A percentile compares a stretch with the other conserved stretches of the same genome.
phyloP scores from a whole-genome alignment of 2,888 invertebrate species.

The Platynereis dumerilii region DNA sequence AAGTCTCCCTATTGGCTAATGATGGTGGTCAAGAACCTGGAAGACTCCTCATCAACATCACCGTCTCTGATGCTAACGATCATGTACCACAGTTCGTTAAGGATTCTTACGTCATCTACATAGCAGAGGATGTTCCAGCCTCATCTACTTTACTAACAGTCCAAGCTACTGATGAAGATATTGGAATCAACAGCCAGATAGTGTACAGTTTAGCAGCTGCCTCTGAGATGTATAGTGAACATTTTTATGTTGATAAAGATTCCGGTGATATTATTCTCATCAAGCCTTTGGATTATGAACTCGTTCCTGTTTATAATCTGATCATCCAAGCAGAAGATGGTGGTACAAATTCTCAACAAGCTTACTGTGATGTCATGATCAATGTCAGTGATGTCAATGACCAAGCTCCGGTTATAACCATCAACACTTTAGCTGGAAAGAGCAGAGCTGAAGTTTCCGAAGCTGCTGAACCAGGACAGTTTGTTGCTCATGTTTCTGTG shows the following conservation, averaged over 20 bases:
- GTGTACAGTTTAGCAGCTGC: constrained; percentile 14
- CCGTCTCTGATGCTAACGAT: constrained; percentile 68
- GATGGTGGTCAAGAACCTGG: constrained; percentile 30
- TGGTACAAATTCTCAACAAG: constrained; percentile 32
- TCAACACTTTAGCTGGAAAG: constrained; percentile 18
- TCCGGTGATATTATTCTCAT: constrained; percentile 21
- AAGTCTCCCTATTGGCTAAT: constrained; percentile 16
- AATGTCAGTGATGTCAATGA: constrained; percentile 26
- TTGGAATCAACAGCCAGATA: constrained; percentile 23
- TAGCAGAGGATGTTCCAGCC: constrained; percentile 86
- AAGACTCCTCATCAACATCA: constrained; percentile 52
- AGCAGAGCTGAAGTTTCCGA: constrained; percentile 23
- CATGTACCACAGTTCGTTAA: constrained; percentile 90
- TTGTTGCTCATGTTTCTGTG: constrained; percentile 27
- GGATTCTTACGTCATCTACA: constrained; percentile 80
- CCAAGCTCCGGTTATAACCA: constrained; percentile 18
- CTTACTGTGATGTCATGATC: constrained; percentile 33
- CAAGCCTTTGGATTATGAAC: constrained; percentile 15
- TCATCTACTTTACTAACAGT: constrained; percentile 63
- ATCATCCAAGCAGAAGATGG: constrained; percentile 34
- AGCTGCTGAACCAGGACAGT: constrained; percentile 7
- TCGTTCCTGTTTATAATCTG: constrained; percentile 26
- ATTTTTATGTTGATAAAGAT: constrained; percentile 18
- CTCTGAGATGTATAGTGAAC: constrained; percentile 2
- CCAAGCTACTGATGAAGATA: constrained; percentile 21